phyloP scores from a whole-genome alignment of 2,888 invertebrate species.

The Hylaea fasciaria region DNA sequence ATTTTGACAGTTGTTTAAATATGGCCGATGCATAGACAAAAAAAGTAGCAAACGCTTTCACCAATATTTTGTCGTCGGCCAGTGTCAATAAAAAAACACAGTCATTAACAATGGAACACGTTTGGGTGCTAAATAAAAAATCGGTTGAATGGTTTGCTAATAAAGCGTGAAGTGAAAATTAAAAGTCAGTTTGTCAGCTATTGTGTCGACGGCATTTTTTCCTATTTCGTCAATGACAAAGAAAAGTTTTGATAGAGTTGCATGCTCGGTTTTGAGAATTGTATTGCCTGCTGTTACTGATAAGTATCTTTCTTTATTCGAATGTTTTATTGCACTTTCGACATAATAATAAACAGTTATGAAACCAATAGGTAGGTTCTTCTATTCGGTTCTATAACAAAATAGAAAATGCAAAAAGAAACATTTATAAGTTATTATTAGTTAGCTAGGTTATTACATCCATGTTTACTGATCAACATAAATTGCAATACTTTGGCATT shows the following conservation, averaged over 20 bases:
- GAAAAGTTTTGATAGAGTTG: slow-evolving; percentile 35
- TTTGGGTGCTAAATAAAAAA: slow-evolving; percentile 59
- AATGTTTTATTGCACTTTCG: slow-evolving; percentile 20
- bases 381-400: neutral
- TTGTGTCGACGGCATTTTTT: slow-evolving; percentile 32
- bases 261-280: slow-evolving; percentile 6
- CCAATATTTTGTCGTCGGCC: slow-evolving; percentile 59
- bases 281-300: slow-evolving; percentile 11
- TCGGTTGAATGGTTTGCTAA: slow-evolving; percentile 57
- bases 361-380: too few relatives aligned
- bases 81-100: slow-evolving; percentile 51
- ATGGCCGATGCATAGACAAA: slow-evolving; percentile 49
- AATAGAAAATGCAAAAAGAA: too few relatives aligned
- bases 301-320: slow-evolving; percentile 14
- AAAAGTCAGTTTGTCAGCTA: slow-evolving; percentile 43
- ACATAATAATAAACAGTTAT: slow-evolving; percentile 7
- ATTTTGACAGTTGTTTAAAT: slow-evolving; percentile 62
- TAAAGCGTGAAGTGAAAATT: slow-evolving; percentile 66
- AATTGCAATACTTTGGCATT: too few relatives aligned
- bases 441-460: too few relatives aligned
- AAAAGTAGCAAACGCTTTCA: slow-evolving; percentile 68
- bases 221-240: slow-evolving; percentile 11
- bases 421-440: neutral
- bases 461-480: too few relatives aligned
- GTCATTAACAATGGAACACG: slow-evolving; percentile 60